These are phyloP conservation scores for Lepidurus couesii DNA, from an alignment of 1,140 invertebrate genomes.

Conservation along the genomic window DNA sequence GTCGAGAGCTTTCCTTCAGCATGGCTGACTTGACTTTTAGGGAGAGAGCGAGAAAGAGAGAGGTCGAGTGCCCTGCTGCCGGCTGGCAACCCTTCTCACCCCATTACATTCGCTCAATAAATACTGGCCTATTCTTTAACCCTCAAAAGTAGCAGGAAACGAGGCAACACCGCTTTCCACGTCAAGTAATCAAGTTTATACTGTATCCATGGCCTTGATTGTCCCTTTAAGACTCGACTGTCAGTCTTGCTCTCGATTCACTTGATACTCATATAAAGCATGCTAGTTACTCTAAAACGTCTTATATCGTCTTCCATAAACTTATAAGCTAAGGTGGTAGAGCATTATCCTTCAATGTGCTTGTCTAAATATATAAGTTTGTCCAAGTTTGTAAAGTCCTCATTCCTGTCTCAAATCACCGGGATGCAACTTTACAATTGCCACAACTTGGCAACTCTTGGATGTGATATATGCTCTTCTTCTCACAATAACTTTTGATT, in stretches of 20 bases:
- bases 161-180: not conserved
- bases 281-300: not conserved
- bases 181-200: not conserved
- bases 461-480: not conserved
- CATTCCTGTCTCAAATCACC: too few species aligned
- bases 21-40: not conserved
- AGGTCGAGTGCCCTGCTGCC: not conserved
- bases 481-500: not conserved
- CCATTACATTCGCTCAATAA: not conserved
- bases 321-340: too few species aligned
- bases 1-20: constrained; percentile 17
- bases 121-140: constrained; percentile 4
- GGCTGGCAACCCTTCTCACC: constrained; percentile 13
- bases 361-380: too few species aligned
- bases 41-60: not conserved
- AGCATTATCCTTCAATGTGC: too few species aligned
- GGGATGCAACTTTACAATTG: too few species aligned
- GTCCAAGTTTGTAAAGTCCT: too few species aligned
- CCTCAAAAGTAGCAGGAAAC: constrained; percentile 2
- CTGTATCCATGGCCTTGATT: not conserved
- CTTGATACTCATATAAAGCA: too few species aligned
- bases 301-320: too few species aligned
- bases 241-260: not conserved
- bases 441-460: too few species aligned
- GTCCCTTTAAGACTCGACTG: not conserved